Evolutionary conservation across 2,113 vertebrate species (phyloP), one percentile per base, ranked within the genome.

Genomic region (Sinocyclocheilus rhinocerous): DNA sequence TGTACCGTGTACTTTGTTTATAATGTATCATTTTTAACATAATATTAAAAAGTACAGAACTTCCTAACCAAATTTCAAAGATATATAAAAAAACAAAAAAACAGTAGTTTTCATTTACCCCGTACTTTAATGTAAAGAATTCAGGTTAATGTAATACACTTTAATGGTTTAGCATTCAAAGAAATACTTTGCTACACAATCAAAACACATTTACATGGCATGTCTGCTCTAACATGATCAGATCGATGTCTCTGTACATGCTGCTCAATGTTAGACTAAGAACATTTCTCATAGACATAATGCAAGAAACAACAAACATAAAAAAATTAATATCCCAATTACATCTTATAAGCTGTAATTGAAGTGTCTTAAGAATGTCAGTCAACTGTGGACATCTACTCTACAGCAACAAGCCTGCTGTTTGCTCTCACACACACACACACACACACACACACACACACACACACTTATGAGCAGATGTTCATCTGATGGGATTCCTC

Each of bases 81-180:
- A 36, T 36, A 36, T 36, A 36, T 36, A 36, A 5, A 39, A 52
- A 24, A 84, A 24, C 9, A n/a, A 36, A 8, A 57, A 1, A 48
- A 57, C 52, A 79, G 29, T 9, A 26, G 57, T 29, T 57, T 55
- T 79, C 16, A 75, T 90, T 90, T 84, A 87, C 85, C 80, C 88
- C 84, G 87, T 72, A 88, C 85, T 94, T 92, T 94, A 94, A 90
- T 81, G 90, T 92, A 92, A 93, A 83, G 91, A 93, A 81, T 89
- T 89, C 84, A 90, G 85, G 87, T 91, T 93, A 92, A 94, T 92
- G 93, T 91, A 91, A 93, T 90, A 91, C 88, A 93, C 78, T 92
- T 94, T 90, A 93, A 95, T 92, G 88, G 80, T 85, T 82, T 82
- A 42, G 81, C 81, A 84, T 77, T 80, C 36, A 91, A 90, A 92